Base-by-base conservation (phyloP, 2,113 vertebrate genomes). In the Gobio gobio region DNA sequence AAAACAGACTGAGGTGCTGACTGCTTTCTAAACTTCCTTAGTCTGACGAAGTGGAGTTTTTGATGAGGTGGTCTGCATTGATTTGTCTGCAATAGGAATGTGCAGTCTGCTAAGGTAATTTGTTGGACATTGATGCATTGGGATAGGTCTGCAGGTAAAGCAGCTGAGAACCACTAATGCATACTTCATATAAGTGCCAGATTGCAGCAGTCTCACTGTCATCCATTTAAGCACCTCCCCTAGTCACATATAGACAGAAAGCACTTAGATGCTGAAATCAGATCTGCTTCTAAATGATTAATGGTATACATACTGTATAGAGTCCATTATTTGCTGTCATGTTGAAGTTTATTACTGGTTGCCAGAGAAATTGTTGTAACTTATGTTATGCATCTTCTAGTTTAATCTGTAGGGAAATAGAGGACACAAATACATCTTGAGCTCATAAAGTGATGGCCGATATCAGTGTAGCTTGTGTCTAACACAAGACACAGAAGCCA, bases 221-320 rank as follows among this genome's bases (percentile, higher is more conserved):
- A 79, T 43, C 58, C 18, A 24, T 72, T 58, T 61, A 66, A 54
- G 63, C 24, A 16, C 18, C 45, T 51, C 63, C 45, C 43, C 16
- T 9, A 20, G n/a, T 29, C 24, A 76, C 16, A 22, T 80, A 80
- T 64, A 80, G 36, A 49, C 24, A 14, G 76, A 43, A 81, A 36
- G 45, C 63, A 49, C 78, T 81, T 66, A 81, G 4, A 68, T 68
- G 26, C 45, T 68, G 79, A 81, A 81, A 81, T 51, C 79, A 51
- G 79, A 81, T 81, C 26, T 68, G 61, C 79, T 49, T 81, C 22
- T 81, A 54, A 81, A 81, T 81, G 61, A 68, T 68, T 81, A n/a
- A 81, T 47, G 40, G 7, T 18, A 77, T 29, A 3, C 10, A 7
- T 36, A 4, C 33, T 43, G 36, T 6, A 40, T 29, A 18, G 59